Evolutionary conservation across 1,140 invertebrate genomes (phyloP), one percentile per base, ranked within the genome.

Genomic region (Magallana angulata): DNA sequence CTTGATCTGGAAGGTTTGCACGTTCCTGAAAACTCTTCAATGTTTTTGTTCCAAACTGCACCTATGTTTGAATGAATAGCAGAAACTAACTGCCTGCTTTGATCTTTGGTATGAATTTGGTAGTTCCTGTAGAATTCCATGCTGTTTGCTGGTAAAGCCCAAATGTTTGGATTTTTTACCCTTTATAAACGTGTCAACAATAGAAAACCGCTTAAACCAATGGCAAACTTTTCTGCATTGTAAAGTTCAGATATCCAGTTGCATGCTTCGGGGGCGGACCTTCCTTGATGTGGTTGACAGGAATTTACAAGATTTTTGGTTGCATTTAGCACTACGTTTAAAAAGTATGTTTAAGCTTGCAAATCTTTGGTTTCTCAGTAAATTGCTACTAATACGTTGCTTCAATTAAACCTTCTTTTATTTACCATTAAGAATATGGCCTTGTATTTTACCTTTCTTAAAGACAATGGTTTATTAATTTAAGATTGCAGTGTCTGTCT

Each of bases 1-100:
- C 60, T 64, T 18, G 60, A 7, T 5, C 24, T 14, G 30, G 18
- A 12, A 76, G 68, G 36, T 76, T 11, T 76, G 68, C 68, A 76
- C 24, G 68, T 76, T 76, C 68, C 68, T 36, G 68, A 30, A 30
- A 76, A 76, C 36, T 76, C 68, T 76, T 36, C 68, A 36, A 76
- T 76, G 68, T 76, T 76, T 30, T 24, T 76, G 68, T 76, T 76
- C 68, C 68, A 76, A 3, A 76, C 36, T 76, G 18, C 68, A 30
- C 68, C 68, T 36, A 36, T 24, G 18, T 11, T 24, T 24, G 68
- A 30, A 76, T 76, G 68, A 30, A 36, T 12, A 30, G 11, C 12
- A 8, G 68, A 76, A 36, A 76, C 9, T 30, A 30, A 8, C 6
- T 18, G 68, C 24, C 24, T 76, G 11, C 11, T 76, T 76, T 36